Evolutionary conservation across 2,113 vertebrate species (phyloP).

Genomic region (Hemibagrus wyckioides): DNA sequence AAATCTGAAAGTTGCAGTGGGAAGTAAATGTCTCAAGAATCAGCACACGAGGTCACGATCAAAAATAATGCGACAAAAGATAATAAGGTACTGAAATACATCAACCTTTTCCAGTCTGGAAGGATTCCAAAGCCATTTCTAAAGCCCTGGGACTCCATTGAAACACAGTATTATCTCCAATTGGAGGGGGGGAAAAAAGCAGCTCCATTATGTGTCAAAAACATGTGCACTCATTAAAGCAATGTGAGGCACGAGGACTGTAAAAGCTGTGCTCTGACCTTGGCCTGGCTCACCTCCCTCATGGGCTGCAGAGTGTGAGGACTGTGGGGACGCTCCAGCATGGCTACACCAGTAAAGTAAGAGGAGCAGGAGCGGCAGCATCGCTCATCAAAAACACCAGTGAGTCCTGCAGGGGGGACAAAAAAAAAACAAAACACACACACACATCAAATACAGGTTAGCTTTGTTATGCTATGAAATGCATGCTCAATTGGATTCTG

Average conservation of each 20-base stretch:
- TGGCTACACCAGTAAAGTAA: slow-evolving; percentile 24
- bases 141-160: not conserved
- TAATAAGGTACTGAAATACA: not conserved
- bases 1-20: not conserved
- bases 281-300: slow-evolving; percentile 29
- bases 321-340: not conserved
- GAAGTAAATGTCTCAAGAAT: not conserved
- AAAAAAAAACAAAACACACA: not conserved
- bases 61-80: not conserved
- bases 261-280: not conserved
- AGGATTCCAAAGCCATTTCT: not conserved
- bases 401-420: not conserved
- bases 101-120: not conserved
- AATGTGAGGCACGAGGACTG: not conserved
- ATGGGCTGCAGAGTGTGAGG: not conserved
- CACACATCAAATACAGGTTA: not conserved
- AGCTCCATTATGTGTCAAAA: not conserved
- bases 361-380: slow-evolving; percentile 46
- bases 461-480: not conserved
- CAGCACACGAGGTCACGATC: not conserved
- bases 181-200: not conserved
- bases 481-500: not conserved
- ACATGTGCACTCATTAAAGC: not conserved
- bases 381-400: slow-evolving; percentile 4
- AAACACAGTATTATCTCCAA: no score